Evolutionary conservation across 2,797 vertebrate genomes (phyloP).

Genomic region (Ceyx erithaca): DNA sequence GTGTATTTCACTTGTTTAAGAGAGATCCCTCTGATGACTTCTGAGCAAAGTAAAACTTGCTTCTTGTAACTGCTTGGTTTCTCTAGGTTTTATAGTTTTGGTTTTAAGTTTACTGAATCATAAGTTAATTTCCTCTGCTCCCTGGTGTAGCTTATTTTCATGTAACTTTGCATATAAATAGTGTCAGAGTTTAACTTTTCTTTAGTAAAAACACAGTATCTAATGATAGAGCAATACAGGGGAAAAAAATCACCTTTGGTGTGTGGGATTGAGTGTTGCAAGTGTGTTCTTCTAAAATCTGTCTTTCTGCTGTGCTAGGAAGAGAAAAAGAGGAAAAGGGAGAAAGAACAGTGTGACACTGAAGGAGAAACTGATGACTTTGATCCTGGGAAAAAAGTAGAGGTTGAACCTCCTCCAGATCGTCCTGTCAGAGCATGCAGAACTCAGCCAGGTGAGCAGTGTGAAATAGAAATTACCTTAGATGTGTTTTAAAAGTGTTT

Average conservation of each 20-base stretch:
- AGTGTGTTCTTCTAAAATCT: neutral
- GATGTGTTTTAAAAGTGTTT: neutral
- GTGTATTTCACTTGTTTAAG: neutral
- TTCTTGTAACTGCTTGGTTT: neutral
- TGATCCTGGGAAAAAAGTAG: constrained; percentile 83
- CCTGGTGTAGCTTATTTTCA: neutral
- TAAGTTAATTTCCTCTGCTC: neutral
- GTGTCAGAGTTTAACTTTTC: neutral
- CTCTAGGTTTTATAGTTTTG: neutral
- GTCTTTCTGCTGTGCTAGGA: constrained; percentile 78
- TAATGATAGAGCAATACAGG: neutral
- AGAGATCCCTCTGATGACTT: neutral
- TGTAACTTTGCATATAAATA: neutral
- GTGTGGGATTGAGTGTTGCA: neutral
- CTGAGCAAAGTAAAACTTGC: neutral
- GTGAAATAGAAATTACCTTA: neutral
- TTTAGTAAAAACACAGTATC: neutral
- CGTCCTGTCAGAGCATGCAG: constrained; percentile 91
- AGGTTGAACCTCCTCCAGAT: constrained; percentile 86
- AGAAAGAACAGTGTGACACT: constrained; percentile 91
- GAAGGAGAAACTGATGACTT: constrained; percentile 88
- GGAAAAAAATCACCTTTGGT: neutral
- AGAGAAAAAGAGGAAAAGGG: constrained; percentile 95
- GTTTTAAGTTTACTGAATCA: neutral
- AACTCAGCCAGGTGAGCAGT: constrained; percentile 88